These are phyloP conservation scores for Venturia canescens DNA, from an alignment of 1,140 invertebrate species.

Conservation along the genomic window DNA sequence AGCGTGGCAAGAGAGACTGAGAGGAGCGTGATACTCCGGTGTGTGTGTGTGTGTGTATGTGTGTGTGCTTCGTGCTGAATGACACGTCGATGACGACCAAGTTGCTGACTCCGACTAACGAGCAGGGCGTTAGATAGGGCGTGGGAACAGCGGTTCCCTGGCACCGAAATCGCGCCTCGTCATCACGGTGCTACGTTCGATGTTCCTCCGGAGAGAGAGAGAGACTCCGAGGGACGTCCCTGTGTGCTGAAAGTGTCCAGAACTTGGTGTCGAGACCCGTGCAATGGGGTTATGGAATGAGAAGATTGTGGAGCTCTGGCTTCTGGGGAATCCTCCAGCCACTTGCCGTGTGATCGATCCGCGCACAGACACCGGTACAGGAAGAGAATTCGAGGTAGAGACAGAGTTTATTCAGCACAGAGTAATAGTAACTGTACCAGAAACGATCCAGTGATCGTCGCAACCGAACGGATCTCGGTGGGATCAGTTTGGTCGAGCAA, in stretches of 20 bases:
- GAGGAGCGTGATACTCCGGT: conserved; percentile 53
- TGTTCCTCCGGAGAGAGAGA: conserved; percentile 46
- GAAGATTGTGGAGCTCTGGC: conserved; percentile 29
- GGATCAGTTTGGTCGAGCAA: conserved; percentile 62
- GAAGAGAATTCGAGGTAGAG: too few relatives aligned
- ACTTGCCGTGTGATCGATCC: conserved; percentile 1
- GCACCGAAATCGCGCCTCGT: conserved; percentile 72
- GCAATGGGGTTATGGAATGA: neutral
- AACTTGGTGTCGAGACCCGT: conserved; percentile 20
- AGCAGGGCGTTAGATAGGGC: conserved; percentile 73
- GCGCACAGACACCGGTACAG: conserved; percentile 22
- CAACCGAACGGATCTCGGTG: conserved; percentile 56
- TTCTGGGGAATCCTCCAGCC: conserved; percentile 29
- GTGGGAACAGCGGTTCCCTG: conserved; percentile 51
- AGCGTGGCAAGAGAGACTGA: conserved; percentile 42
- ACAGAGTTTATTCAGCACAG: conserved; percentile 30
- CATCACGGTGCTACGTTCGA: conserved; percentile 67
- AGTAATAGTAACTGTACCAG: conserved; percentile 23
- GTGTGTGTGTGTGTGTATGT: too few relatives aligned
- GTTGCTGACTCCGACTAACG: conserved; percentile 77
- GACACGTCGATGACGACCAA: conserved; percentile 76
- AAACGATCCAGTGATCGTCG: conserved; percentile 45
- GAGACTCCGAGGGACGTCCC: conserved; percentile 26
- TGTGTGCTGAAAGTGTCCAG: conserved; percentile 39
- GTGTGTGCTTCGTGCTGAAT: too few relatives aligned